Base-by-base conservation (phyloP, 2,888 invertebrate genomes). In the Erebia palarica region DNA sequence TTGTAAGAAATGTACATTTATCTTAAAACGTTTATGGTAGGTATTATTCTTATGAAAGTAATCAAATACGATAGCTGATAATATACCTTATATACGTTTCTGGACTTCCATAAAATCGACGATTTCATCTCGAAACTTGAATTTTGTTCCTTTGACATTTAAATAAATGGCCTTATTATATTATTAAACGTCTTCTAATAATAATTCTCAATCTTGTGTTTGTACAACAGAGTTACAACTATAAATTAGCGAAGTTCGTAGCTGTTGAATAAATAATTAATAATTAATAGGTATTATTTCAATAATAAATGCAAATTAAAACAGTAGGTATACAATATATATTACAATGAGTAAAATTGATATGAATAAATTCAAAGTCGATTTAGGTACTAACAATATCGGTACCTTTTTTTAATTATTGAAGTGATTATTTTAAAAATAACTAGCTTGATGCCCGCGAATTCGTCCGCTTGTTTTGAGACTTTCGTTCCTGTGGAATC, bases 71-170 rank as follows among this genome's bases (percentile, higher is more conserved):
- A 57, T 58, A 58, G 59, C 64, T 63, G 71, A 36, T 7, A 36
- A 36, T 36, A 36, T 36, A 36, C 7, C 36, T 36, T n/a, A n/a
- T n/a, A n/a, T n/a, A 36, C 5, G 7, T 80, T 83, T 82, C 71
- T 74, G 67, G 71, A 75, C 69, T 74, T 79, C 79, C 77, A 84
- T 85, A 83, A 85, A 85, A 77, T 79, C 76, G 7, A 79, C 71
- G 81, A 82, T 78, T 80, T 78, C 83, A 81, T 86, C 84, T 88
- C 81, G 81, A 86, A 86, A 86, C 84, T 82, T 79, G 78, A 74
- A 86, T 83, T 89, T 86, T 84, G 88, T 88, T 86, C 77, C 75
- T 75, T 78, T 89, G 88, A 90, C 91, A 88, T 90, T 90, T 89
- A 86, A 84, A 86, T 84, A 87, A 89, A 89, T 86, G 81, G 81